Conservation (phyloP, 2,797 vertebrate genomes). For the Vultur gryphus region DNA sequence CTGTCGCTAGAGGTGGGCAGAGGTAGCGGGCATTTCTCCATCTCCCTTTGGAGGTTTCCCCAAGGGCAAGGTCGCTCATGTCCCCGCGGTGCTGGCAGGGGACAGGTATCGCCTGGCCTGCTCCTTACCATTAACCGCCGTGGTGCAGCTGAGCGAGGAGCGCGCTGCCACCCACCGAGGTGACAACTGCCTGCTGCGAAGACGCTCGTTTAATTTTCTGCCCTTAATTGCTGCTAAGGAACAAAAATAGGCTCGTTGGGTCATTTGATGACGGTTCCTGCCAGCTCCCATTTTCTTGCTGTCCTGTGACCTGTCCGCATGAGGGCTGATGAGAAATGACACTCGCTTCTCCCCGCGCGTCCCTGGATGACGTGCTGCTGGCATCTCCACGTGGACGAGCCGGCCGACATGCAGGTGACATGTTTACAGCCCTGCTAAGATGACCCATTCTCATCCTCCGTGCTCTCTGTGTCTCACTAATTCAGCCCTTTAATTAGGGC, state of each 20-base stretch:
- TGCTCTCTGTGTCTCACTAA: not conserved
- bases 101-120: not conserved
- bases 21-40: not conserved
- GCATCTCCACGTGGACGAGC: not conserved
- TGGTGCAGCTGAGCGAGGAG: not conserved
- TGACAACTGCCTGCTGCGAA: not conserved
- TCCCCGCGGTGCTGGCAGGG: not conserved
- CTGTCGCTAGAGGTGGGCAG: not conserved
- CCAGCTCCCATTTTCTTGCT: slow-evolving; percentile 51
- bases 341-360: not conserved
- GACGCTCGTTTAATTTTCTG: slow-evolving; percentile 48
- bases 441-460: fast-evolving
- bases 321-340: slow-evolving; percentile 53
- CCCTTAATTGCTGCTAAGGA: slow-evolving; percentile 44
- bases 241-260: not conserved
- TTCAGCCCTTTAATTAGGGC: not conserved
- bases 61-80: not conserved
- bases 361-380: not conserved
- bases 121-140: not conserved
- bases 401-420: not conserved
- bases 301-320: slow-evolving; percentile 1
- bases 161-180: not conserved
- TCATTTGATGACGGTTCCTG: slow-evolving; percentile 40
- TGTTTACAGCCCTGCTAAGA: not conserved
- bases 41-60: not conserved